Conservation (phyloP, 2,888 invertebrate species). For the Phragmatobia fuliginosa region DNA sequence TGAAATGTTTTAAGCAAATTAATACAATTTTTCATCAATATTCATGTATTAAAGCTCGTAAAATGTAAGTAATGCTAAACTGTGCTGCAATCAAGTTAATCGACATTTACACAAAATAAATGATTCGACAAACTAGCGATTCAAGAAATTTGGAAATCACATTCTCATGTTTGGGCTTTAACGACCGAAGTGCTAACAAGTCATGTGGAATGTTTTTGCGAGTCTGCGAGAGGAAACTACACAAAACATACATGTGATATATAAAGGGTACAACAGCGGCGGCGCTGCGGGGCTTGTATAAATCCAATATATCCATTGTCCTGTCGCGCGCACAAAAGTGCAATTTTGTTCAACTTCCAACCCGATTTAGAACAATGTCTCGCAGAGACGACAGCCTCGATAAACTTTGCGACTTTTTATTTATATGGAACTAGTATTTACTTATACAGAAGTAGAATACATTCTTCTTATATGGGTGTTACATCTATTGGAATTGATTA, state of each 20-base stretch:
- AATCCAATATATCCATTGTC: conserved; percentile 75
- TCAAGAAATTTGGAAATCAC: conserved; percentile 31
- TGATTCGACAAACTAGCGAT: neutral
- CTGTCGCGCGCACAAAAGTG: conserved; percentile 71
- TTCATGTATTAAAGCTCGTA: conserved; percentile 1
- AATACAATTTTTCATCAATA: conserved; percentile 16
- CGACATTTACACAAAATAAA: conserved; percentile 15
- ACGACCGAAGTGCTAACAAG: conserved; percentile 48
- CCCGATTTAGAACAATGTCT: conserved; percentile 54
- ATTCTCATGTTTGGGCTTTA: conserved; percentile 31
- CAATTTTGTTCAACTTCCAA: conserved; percentile 63
- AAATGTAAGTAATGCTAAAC: neutral
- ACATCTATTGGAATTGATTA: conserved; percentile 34
- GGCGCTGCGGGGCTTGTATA: conserved; percentile 73
- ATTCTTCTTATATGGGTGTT: conserved; percentile 36
- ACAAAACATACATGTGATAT: conserved; percentile 40
- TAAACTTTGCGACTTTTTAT: conserved; percentile 43
- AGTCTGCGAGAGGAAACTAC: conserved; percentile 34
- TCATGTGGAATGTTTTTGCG: conserved; percentile 34
- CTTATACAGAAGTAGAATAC: conserved; percentile 35
- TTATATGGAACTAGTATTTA: conserved; percentile 35
- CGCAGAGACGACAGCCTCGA: conserved; percentile 50
- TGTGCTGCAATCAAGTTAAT: neutral
- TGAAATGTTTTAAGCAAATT: conserved; percentile 20
- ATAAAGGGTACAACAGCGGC: conserved; percentile 54